A percentile compares a stretch with the other conserved stretches of the same genome.
Evolutionary conservation across 1,140 invertebrate genomes (phyloP).

Genomic region (Frieseomelitta varia): DNA sequence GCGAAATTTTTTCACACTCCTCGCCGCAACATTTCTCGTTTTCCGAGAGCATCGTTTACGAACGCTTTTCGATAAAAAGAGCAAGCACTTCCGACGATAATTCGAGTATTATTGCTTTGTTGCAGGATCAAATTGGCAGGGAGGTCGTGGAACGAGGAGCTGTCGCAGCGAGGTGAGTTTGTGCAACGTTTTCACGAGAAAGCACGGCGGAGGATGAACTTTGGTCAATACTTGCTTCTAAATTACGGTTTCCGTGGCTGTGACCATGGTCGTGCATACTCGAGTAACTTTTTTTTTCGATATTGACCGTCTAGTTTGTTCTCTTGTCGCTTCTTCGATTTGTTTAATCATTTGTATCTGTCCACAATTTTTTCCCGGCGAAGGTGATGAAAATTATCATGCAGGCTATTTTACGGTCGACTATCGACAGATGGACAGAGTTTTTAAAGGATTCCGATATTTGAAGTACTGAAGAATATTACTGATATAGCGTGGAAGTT

Average conservation of each 20-base stretch:
- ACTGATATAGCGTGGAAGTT: too few species aligned
- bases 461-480: too few species aligned
- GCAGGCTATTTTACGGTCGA: too few species aligned
- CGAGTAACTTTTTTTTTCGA: neutral
- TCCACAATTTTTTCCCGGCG: too few species aligned
- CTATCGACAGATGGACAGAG: too few species aligned
- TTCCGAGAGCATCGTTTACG: neutral
- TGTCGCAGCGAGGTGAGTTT: constrained; percentile 51
- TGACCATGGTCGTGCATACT: constrained; percentile 29
- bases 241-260: constrained; percentile 43
- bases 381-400: too few species aligned
- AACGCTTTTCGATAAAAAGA: neutral
- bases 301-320: neutral
- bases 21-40: neutral
- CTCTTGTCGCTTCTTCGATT: too few species aligned
- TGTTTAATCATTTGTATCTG: too few species aligned
- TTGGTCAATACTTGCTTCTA: constrained; percentile 12
- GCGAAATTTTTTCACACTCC: neutral
- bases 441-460: too few species aligned
- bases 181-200: constrained; percentile 8
- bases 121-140: constrained; percentile 38
- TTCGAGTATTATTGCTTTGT: constrained; percentile 41
- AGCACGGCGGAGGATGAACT: constrained; percentile 2
- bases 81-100: constrained; percentile 11
- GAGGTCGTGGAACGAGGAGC: neutral